Base-by-base conservation (phyloP, 2,797 vertebrate genomes). In the Mormyrops attenuatus region DNA sequence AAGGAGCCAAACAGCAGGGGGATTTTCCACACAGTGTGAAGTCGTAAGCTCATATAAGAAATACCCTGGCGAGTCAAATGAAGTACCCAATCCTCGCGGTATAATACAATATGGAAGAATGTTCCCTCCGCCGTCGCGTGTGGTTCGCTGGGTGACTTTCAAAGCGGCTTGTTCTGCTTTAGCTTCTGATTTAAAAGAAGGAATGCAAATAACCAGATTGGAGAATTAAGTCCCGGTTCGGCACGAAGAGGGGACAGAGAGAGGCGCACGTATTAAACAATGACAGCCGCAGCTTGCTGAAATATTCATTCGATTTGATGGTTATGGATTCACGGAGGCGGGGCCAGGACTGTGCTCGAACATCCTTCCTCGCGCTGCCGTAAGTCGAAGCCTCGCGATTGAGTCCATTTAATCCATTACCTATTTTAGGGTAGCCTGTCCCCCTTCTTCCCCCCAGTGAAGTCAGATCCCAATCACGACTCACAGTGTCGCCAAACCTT, bases 11-110 rank as follows among this genome's bases (percentile, higher is more conserved):
- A 92, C 94, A 93, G 93, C 91, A 87, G 92, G 92, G 91, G 90
- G 94, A 95, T 96, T 96, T 93, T 95, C 92, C 92, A 95, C 93
- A 90, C 94, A 94, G 94, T 93, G 91, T 95, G 95, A 95, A 95
- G 94, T 92, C 92, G 89, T 95, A 95, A 95, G 95, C 95, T 94
- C 92, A 93, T 95, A 93, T 95, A 93, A 93, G 95, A 94, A 94
- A 96, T 91, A 94, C 94, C 93, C 94, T 93, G 94, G 91, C 91
- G 94, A 94, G 92, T 95, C 93, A 93, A 93, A 93, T 91, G 93
- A 93, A 92, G 93, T 91, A 93, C 91, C 93, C 93, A 55, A 91
- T 91, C 92, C 90, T 53, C n/a, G 91, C 92, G 93, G 92, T 93
- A 94, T 93, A 94, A 94, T 93, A 93, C 91, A 92, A 73, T 91